Evolutionary conservation across 2,888 invertebrate species (phyloP).

Genomic region (Oscheius sp.): DNA sequence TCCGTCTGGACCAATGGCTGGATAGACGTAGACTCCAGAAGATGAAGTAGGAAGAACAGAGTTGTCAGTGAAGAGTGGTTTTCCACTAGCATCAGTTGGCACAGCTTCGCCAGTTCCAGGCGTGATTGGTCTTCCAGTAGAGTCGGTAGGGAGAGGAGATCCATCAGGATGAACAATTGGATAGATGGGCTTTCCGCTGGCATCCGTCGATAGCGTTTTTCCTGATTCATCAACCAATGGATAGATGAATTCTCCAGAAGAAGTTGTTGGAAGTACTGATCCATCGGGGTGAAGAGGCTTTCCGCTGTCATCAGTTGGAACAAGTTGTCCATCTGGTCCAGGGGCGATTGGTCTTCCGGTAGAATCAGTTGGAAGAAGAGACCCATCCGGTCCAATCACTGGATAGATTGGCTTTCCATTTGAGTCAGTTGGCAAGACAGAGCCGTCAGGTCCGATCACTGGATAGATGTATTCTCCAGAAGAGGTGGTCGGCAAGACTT

Average conservation of each 20-base stretch:
- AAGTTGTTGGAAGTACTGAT: conserved; percentile 41
- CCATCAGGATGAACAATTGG: conserved; percentile 56
- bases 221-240: conserved; percentile 45
- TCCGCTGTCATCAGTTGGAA: conserved; percentile 51
- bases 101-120: conserved; percentile 47
- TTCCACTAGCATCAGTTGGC: conserved; percentile 21
- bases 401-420: conserved; percentile 23
- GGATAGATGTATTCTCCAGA: conserved; percentile 36
- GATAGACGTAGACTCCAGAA: conserved; percentile 34
- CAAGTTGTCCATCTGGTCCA: conserved; percentile 35
- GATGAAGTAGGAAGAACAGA: conserved; percentile 41
- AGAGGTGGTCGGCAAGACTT: conserved; percentile 39
- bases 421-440: not conserved
- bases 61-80: conserved; percentile 21
- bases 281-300: conserved; percentile 46
- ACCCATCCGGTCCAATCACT: conserved; percentile 40
- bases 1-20: conserved; percentile 39
- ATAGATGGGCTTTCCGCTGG: conserved; percentile 27
- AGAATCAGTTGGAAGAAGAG: conserved; percentile 32
- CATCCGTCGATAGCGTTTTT: conserved; percentile 36
- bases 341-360: conserved; percentile 26
- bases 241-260: conserved; percentile 34
- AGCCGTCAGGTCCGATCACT: not conserved
- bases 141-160: conserved; percentile 44
- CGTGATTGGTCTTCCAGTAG: conserved; percentile 33